Percentiles rank a stretch among this genome's conserved stretches.
Evolutionary conservation across 1,140 invertebrate species (phyloP).

Genomic region (Cydia splendana): DNA sequence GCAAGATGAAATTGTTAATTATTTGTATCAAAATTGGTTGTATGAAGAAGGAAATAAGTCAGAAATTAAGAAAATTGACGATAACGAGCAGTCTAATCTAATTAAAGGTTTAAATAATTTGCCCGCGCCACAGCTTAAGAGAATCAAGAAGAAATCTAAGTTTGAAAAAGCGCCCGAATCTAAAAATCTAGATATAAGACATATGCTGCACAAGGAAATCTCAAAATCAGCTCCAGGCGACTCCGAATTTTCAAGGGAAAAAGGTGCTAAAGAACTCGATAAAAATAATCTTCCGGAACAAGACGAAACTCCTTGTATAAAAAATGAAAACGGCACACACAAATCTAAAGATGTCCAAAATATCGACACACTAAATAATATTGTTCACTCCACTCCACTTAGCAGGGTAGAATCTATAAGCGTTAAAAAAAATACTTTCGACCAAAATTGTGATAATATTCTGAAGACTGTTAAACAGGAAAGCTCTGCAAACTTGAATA

Average conservation of each 20-base stretch:
- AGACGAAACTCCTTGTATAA: background rate
- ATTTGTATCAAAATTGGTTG: slow-evolving; percentile 79
- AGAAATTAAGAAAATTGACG: slow-evolving; percentile 60
- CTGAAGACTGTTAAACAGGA: background rate
- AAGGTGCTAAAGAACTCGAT: background rate
- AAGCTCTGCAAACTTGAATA: background rate
- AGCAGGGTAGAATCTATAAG: background rate
- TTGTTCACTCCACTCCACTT: background rate
- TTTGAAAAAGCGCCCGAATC: slow-evolving; percentile 45
- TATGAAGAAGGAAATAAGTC: slow-evolving; percentile 72
- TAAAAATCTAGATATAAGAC: background rate
- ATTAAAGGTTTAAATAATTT: slow-evolving; percentile 61
- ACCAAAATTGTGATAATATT: no score
- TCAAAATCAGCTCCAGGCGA: background rate
- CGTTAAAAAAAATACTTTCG: background rate
- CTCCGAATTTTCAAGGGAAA: background rate
- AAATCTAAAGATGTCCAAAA: background rate
- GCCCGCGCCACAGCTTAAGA: slow-evolving; percentile 44
- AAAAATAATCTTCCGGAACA: background rate
- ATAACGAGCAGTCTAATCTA: slow-evolving; percentile 55
- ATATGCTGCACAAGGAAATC: slow-evolving; percentile 39
- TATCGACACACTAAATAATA: background rate
- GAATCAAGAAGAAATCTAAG: slow-evolving; percentile 54
- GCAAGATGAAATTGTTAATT: slow-evolving; percentile 74
- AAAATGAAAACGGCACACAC: background rate